These are phyloP conservation scores for Polypterus bichir DNA, from an alignment of 2,113 vertebrate species.

Conservation along the genomic window DNA sequence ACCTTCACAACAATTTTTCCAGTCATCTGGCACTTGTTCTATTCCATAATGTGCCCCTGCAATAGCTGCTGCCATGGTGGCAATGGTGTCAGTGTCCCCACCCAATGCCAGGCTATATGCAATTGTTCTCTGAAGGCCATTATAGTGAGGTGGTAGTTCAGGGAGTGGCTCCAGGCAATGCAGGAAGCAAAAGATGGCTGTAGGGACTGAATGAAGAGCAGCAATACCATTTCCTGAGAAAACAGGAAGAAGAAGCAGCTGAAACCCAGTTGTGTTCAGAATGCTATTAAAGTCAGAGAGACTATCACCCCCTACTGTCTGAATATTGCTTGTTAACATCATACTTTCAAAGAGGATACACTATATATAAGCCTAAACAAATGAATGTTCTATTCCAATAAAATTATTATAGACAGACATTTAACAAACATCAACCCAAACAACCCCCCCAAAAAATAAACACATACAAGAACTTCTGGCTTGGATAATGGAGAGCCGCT, in stretches of 20 bases:
- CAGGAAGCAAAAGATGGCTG: conserved; percentile 90
- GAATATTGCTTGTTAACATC: too few species aligned
- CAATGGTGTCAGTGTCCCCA: conserved; percentile 97
- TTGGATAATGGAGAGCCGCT: too few species aligned
- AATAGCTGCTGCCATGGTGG: conserved; percentile 94
- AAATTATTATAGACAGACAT: too few species aligned
- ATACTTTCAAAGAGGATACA: too few species aligned
- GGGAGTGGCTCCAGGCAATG: conserved; percentile 76
- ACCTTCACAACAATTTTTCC: conserved; percentile 81
- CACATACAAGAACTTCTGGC: too few species aligned
- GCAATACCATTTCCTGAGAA: conserved; percentile 80
- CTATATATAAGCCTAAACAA: too few species aligned
- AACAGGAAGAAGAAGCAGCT: background rate
- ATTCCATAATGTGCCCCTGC: conserved; percentile 89
- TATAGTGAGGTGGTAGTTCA: conserved; percentile 66
- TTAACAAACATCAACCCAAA: too few species aligned
- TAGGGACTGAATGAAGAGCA: conserved; percentile 87
- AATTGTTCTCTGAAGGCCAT: conserved; percentile 77
- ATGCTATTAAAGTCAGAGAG: background rate
- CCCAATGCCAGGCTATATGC: conserved; percentile 84
- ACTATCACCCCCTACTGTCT: background rate
- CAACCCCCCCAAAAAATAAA: too few species aligned
- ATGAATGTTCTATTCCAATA: too few species aligned
- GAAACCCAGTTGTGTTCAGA: background rate
- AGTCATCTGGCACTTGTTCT: conserved; percentile 63